phyloP scores from a whole-genome alignment of 1,140 invertebrate genomes.

The Hycleus cichorii region DNA sequence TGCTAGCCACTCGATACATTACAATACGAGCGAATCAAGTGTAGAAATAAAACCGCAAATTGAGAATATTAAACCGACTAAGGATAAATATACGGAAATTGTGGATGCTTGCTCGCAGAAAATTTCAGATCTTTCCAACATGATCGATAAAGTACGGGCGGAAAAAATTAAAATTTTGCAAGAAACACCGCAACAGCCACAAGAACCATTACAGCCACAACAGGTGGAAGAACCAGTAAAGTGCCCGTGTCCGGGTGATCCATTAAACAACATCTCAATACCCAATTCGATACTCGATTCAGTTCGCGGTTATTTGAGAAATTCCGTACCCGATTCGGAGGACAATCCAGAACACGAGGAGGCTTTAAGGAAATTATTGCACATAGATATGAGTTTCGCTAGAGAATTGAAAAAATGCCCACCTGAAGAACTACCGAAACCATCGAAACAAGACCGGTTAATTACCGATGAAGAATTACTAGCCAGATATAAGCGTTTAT shows the following conservation, averaged over 20 bases:
- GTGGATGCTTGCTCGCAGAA: constrained; percentile 44
- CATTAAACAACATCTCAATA: too few relatives aligned
- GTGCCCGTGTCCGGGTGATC: too few relatives aligned
- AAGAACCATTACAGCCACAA: constrained; percentile 11
- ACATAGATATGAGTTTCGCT: too few relatives aligned
- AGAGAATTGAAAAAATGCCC: too few relatives aligned
- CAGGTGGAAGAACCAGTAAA: neutral
- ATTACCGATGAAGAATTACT: constrained; percentile 12
- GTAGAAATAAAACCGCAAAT: neutral
- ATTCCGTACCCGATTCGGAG: too few relatives aligned
- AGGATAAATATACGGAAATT: constrained; percentile 40
- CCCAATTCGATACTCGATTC: too few relatives aligned
- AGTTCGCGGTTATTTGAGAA: too few relatives aligned
- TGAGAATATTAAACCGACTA: constrained; percentile 14
- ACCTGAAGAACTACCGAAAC: too few relatives aligned
- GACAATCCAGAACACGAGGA: too few relatives aligned
- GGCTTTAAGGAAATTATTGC: too few relatives aligned
- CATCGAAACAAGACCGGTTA: neutral
- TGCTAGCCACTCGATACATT: neutral
- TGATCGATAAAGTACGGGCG: constrained; percentile 48
- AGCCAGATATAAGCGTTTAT: constrained; percentile 8
- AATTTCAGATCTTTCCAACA: too few relatives aligned
- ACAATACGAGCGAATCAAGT: constrained; percentile 9
- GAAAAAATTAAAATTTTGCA: constrained; percentile 43
- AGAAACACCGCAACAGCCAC: constrained; percentile 20